Percentiles rank a stretch among this genome's conserved stretches.
Conservation (phyloP, 1,140 invertebrate species). For the Rhopalosiphum padi region DNA sequence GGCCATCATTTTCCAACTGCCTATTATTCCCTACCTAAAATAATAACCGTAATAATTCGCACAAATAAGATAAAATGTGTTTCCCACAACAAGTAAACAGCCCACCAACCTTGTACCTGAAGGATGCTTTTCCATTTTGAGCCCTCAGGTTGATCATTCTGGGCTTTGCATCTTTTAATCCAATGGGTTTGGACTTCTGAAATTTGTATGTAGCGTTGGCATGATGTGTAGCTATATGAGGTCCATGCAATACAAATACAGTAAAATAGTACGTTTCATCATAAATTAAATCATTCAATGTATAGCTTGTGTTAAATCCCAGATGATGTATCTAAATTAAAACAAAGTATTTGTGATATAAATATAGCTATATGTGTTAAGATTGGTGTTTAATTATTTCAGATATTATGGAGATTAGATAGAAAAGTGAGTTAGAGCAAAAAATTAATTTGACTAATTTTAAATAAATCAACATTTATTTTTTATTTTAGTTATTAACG, state of each 20-base stretch:
- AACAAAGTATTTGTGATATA: not conserved
- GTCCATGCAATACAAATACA: constrained; percentile 65
- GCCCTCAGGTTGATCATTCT: constrained; percentile 63
- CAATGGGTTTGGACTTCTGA: constrained; percentile 61
- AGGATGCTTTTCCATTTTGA: constrained; percentile 63
- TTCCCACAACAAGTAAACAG: not conserved
- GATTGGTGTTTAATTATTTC: not conserved
- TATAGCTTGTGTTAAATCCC: constrained; percentile 67
- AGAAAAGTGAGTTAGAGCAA: not conserved
- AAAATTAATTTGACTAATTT: not conserved
- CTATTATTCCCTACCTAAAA: constrained; percentile 42
- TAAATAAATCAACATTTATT: not conserved
- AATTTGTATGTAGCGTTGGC: constrained; percentile 62
- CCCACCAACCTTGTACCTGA: constrained; percentile 63
- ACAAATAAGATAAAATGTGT: not conserved
- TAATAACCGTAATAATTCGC: constrained; percentile 52
- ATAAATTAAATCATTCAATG: constrained; percentile 67
- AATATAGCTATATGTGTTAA: not conserved
- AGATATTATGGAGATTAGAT: not conserved
- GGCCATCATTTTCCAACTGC: not conserved
- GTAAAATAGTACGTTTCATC: constrained; percentile 65
- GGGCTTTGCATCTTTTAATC: constrained; percentile 63
- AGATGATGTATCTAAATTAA: constrained; percentile 65
- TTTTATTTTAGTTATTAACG: too few relatives aligned
- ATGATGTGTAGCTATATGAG: constrained; percentile 62